Evolutionary conservation across 1,140 invertebrate species (phyloP).

Genomic region (Cherax quadricarinatus): DNA sequence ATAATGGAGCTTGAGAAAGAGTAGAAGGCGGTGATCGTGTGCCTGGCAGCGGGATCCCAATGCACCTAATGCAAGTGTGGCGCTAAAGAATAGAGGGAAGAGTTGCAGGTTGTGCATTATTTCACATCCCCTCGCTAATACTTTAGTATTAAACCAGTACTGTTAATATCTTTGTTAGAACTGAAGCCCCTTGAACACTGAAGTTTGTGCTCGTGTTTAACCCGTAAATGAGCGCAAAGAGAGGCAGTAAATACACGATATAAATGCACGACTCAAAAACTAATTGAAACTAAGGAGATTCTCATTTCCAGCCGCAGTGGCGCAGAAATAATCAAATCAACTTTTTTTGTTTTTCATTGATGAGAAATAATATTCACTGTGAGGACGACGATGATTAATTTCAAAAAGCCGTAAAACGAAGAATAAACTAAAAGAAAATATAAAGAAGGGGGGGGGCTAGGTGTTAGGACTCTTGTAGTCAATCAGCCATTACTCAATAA

Average conservation of each 20-base stretch:
- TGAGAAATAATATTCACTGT: constrained; percentile 47
- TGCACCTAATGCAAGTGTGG: constrained; percentile 70
- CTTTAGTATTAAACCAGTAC: neutral
- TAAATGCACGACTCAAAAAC: constrained; percentile 28
- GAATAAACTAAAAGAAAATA: constrained; percentile 13
- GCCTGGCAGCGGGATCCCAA: constrained; percentile 61
- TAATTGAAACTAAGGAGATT: constrained; percentile 64
- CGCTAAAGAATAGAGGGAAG: constrained; percentile 64
- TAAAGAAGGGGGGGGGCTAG: neutral
- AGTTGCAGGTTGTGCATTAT: constrained; percentile 66
- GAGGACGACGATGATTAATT: constrained; percentile 41
- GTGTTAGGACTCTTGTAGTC: neutral
- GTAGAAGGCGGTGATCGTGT: constrained; percentile 57
- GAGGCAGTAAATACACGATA: neutral
- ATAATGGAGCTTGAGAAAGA: constrained; percentile 6
- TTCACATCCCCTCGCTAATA: constrained; percentile 38
- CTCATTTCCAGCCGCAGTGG: constrained; percentile 64
- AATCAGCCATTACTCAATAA: constrained; percentile 40
- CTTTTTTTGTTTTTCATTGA: constrained; percentile 38
- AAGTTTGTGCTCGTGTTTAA: no score
- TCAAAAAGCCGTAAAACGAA: constrained; percentile 33
- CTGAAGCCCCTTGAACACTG: no score
- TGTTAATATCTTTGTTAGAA: no score
- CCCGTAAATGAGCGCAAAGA: no score
- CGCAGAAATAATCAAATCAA: constrained; percentile 67